These are phyloP conservation scores for Propithecus perrieri DNA, from an alignment of 2,797 vertebrate genomes.

Conservation along the genomic window DNA sequence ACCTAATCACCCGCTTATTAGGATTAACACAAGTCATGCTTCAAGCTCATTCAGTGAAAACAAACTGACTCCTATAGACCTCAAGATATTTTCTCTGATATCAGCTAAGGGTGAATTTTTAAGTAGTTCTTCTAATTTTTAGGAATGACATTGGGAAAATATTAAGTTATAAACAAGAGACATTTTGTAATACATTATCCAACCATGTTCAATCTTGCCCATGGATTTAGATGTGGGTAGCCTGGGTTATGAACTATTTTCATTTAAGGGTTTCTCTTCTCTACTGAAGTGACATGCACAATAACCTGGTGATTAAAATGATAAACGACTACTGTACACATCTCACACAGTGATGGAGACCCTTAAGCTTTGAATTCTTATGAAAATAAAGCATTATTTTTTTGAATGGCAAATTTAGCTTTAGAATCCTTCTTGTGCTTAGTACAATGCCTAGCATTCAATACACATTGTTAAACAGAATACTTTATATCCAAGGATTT, in stretches of 20 bases:
- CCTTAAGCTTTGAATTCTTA: background rate
- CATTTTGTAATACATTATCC: slow-evolving; percentile 23
- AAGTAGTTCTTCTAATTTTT: slow-evolving; percentile 68
- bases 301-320: slow-evolving; percentile 30
- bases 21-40: slow-evolving; percentile 92
- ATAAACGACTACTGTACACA: background rate
- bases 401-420: slow-evolving; percentile 15
- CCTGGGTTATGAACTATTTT: background rate
- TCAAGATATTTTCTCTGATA: slow-evolving; percentile 76
- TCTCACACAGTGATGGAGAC: background rate
- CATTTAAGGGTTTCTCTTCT: slow-evolving; percentile 8
- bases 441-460: background rate
- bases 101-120: slow-evolving; percentile 64
- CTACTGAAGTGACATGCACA: background rate
- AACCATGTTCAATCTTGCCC: background rate
- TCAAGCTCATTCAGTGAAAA: slow-evolving; percentile 91
- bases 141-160: background rate
- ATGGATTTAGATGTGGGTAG: background rate
- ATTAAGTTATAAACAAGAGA: slow-evolving; percentile 23
- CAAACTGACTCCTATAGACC: slow-evolving; percentile 84
- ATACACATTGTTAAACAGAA: background rate
- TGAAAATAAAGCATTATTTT: slow-evolving; percentile 41
- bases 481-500: background rate
- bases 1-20: slow-evolving; percentile 90
- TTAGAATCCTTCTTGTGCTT: slow-evolving; percentile 10